Percentiles rank a stretch among this genome's conserved stretches.
phyloP scores from a whole-genome alignment of 2,797 vertebrate genomes.

The Rhynchonycteris naso region DNA sequence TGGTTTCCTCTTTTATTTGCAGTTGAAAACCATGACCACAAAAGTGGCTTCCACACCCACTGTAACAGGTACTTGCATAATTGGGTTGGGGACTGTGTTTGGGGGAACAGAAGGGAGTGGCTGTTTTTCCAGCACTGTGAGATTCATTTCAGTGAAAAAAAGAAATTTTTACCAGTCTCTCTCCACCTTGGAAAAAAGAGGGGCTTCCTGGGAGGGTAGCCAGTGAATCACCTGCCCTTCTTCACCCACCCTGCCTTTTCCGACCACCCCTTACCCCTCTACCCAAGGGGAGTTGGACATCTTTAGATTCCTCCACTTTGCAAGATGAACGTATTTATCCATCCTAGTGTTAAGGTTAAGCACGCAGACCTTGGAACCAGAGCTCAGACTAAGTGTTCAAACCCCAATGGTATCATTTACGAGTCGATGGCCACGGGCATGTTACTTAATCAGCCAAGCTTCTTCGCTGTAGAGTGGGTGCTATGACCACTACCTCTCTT shows the following conservation, averaged over 20 bases:
- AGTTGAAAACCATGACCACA: slow-evolving; percentile 69
- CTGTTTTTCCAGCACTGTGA: background rate
- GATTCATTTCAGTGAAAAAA: background rate
- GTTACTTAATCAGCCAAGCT: background rate
- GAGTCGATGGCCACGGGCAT: background rate
- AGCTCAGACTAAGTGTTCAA: background rate
- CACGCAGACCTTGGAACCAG: background rate
- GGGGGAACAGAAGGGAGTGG: background rate
- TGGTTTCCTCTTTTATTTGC: slow-evolving; percentile 69
- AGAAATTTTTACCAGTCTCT: background rate
- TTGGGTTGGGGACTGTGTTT: background rate
- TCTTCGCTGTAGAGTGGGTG: background rate
- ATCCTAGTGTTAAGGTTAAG: background rate
- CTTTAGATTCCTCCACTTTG: background rate
- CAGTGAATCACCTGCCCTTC: background rate
- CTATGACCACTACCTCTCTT: background rate
- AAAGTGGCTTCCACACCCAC: slow-evolving; percentile 14
- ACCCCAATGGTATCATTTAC: background rate
- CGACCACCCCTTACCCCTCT: rapidly evolving
- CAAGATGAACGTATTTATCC: background rate
- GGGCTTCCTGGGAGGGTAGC: background rate
- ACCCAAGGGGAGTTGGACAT: background rate
- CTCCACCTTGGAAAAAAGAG: background rate
- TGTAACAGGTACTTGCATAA: slow-evolving; percentile 60
- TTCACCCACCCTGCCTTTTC: background rate